A percentile compares a stretch with the other conserved stretches of the same genome.
phyloP scores from a whole-genome alignment of 1,140 invertebrate genomes.

The Drosophila ficusphila region DNA sequence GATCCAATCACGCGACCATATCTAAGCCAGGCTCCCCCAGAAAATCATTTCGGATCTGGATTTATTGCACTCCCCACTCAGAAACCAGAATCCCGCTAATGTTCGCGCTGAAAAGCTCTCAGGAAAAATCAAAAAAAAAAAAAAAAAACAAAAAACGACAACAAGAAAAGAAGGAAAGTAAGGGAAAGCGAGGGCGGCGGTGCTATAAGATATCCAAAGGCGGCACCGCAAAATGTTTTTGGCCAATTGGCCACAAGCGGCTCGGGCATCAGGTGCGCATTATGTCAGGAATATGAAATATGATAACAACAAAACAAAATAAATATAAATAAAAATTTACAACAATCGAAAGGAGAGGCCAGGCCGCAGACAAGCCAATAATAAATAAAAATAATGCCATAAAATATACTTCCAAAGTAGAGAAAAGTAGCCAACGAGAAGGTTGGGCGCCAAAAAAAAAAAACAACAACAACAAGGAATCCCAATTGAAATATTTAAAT shows the following conservation, averaged over 20 bases:
- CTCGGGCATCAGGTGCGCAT: constrained; percentile 72
- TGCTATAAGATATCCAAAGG: constrained; percentile 10
- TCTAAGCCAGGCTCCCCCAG: constrained; percentile 27
- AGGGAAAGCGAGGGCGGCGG: background rate
- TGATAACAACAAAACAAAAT: constrained; percentile 55
- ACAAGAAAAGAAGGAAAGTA: background rate
- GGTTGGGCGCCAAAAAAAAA: background rate
- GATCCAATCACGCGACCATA: constrained; percentile 67
- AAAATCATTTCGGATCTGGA: constrained; percentile 76
- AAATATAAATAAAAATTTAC: constrained; percentile 46
- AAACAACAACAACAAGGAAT: no score
- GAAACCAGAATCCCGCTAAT: constrained; percentile 66
- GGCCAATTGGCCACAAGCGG: constrained; percentile 57
- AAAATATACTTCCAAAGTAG: constrained; percentile 47
- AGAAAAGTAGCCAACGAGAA: constrained; percentile 36
- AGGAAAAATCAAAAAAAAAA: constrained; percentile 5
- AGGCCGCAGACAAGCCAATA: constrained; percentile 32
- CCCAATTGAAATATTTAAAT: constrained; percentile 35
- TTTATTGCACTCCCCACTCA: constrained; percentile 56
- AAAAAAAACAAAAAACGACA: background rate
- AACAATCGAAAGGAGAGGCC: constrained; percentile 23
- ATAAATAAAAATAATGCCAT: constrained; percentile 43
- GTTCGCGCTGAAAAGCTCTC: constrained; percentile 63
- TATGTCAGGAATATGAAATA: constrained; percentile 74
- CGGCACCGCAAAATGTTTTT: constrained; percentile 46